phyloP scores from a whole-genome alignment of 1,140 invertebrate species.

The Brachionus rotundiformis region DNA sequence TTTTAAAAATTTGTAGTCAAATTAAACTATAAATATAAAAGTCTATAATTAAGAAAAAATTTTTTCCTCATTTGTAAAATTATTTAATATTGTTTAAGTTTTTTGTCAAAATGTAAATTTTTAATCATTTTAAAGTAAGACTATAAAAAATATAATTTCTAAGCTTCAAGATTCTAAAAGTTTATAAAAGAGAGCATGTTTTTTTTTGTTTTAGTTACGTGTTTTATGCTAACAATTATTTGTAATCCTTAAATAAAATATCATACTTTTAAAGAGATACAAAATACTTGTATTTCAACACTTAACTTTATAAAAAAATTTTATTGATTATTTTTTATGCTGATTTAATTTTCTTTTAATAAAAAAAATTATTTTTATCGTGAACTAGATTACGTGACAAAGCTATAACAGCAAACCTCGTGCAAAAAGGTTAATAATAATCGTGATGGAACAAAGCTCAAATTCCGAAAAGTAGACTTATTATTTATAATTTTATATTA shows the following conservation, averaged over 20 bases:
- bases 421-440: background rate
- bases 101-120: background rate
- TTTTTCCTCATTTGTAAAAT: no score
- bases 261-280: background rate
- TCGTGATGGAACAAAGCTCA: background rate
- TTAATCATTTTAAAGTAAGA: background rate
- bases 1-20: no score
- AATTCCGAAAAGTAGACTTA: background rate
- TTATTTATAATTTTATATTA: background rate
- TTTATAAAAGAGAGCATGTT: background rate
- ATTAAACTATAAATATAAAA: no score
- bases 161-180: background rate
- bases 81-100: no score
- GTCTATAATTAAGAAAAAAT: no score
- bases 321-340: background rate
- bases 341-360: background rate
- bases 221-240: background rate
- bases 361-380: no score
- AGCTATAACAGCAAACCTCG: background rate
- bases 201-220: background rate
- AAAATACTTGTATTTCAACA: background rate
- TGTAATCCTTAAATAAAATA: background rate
- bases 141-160: background rate
- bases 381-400: background rate
- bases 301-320: no score